These are phyloP conservation scores for Pandemis heparana DNA, from an alignment of 2,888 invertebrate genomes.

Conservation along the genomic window DNA sequence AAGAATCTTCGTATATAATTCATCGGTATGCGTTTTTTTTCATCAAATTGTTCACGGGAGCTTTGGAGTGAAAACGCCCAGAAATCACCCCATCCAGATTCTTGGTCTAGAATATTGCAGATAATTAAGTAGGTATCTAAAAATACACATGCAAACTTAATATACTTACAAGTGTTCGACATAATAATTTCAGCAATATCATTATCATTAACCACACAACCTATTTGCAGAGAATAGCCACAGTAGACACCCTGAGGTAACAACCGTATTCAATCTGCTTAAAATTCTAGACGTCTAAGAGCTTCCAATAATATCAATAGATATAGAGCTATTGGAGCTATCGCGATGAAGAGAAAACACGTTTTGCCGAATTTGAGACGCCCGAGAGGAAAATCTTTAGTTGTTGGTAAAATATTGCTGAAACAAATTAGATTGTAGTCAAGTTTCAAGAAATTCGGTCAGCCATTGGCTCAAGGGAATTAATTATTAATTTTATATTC, in stretches of 20 bases:
- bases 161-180: neutral
- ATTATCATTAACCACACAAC: neutral
- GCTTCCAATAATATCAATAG: neutral
- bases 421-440: neutral
- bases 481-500: neutral
- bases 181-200: neutral
- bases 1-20: too few relatives aligned
- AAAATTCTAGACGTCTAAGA: conserved; percentile 26
- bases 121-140: too few relatives aligned
- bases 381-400: neutral
- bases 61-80: too few relatives aligned
- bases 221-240: neutral
- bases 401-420: neutral
- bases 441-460: neutral
- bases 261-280: conserved; percentile 20
- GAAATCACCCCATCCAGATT: too few relatives aligned
- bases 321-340: neutral
- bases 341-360: neutral
- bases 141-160: too few relatives aligned
- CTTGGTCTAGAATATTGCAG: too few relatives aligned
- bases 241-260: neutral
- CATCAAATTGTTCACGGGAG: too few relatives aligned
- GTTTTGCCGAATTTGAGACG: neutral
- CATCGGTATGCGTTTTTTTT: too few relatives aligned
- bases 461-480: neutral